A percentile compares a stretch with the other conserved stretches of the same genome.
Evolutionary conservation across 2,797 vertebrate genomes (phyloP).

Genomic region (Epinephelus coioides): DNA sequence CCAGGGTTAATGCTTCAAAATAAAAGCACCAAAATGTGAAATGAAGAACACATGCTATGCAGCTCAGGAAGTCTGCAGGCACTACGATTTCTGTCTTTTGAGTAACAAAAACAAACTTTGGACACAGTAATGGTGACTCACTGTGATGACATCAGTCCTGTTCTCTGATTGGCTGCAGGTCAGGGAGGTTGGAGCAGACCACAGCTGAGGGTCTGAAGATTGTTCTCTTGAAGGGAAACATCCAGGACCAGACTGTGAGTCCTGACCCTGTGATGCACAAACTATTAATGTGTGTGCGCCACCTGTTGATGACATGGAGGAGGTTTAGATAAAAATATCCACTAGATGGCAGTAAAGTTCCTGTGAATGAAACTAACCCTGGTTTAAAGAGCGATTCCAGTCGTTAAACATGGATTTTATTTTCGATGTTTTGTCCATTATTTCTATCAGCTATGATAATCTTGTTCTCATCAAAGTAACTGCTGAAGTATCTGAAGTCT

Average conservation of each 20-base stretch:
- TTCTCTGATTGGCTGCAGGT: slow-evolving; percentile 44
- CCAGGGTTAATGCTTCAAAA: neutral
- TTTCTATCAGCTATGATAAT: too few relatives aligned
- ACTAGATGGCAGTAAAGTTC: neutral
- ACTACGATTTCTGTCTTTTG: neutral
- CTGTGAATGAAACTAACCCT: too few relatives aligned
- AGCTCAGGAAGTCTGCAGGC: neutral
- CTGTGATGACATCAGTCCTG: slow-evolving; percentile 6
- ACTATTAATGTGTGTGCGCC: too few relatives aligned
- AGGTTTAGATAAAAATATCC: neutral
- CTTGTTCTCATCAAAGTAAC: too few relatives aligned
- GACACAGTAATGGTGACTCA: neutral
- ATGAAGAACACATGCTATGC: neutral
- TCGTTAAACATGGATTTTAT: too few relatives aligned
- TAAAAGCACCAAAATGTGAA: neutral
- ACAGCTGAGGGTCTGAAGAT: slow-evolving; percentile 85
- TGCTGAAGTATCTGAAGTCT: too few relatives aligned
- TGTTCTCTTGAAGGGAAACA: slow-evolving; percentile 75
- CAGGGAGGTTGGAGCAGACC: slow-evolving; percentile 18
- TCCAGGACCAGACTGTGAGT: slow-evolving; percentile 88
- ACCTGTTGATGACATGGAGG: too few relatives aligned
- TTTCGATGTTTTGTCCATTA: too few relatives aligned
- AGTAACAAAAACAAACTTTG: neutral
- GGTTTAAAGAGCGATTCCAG: too few relatives aligned
- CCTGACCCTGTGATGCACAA: neutral